Evolutionary conservation across 2,113 vertebrate genomes (phyloP).

Genomic region (Cervus canadensis): DNA sequence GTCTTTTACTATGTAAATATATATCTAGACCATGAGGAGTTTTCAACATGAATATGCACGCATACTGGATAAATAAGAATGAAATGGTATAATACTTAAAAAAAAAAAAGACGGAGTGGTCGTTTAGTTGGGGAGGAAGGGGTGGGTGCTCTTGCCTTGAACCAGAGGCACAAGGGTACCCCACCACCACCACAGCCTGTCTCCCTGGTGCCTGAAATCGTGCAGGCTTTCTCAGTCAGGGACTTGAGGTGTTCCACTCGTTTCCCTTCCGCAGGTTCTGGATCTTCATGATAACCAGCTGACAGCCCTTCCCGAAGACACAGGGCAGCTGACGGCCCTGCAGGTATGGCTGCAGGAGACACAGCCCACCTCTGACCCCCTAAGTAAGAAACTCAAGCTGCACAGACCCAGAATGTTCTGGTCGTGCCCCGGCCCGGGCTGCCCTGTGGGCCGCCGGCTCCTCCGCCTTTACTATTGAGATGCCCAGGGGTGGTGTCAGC

Average conservation of each 20-base stretch:
- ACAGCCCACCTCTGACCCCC: not conserved
- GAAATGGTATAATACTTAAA: not conserved
- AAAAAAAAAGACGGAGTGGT: not conserved
- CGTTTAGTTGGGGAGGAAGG: not conserved
- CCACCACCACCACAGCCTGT: not conserved
- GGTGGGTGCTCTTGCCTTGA: not conserved
- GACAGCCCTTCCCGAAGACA: conserved; percentile 86
- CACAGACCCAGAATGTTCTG: not conserved
- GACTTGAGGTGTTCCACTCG: not conserved
- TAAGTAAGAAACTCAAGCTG: not conserved
- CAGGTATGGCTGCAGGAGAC: conserved; percentile 78
- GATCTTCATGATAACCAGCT: conserved; percentile 95
- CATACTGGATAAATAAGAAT: not conserved
- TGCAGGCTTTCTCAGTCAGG: not conserved
- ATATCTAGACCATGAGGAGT: not conserved
- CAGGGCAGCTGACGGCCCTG: conserved; percentile 87
- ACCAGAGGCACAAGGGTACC: not conserved
- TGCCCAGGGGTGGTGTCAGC: not conserved
- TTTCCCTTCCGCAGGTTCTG: conserved; percentile 85
- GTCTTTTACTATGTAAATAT: not conserved
- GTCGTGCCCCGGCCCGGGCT: accelerated
- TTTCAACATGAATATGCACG: not conserved
- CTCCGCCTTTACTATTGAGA: not conserved
- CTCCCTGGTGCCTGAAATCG: not conserved
- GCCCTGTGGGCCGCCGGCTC: accelerated